Evolutionary conservation across 2,797 vertebrate genomes (phyloP), one percentile per base, ranked within the genome.

Genomic region (Pterois miles): DNA sequence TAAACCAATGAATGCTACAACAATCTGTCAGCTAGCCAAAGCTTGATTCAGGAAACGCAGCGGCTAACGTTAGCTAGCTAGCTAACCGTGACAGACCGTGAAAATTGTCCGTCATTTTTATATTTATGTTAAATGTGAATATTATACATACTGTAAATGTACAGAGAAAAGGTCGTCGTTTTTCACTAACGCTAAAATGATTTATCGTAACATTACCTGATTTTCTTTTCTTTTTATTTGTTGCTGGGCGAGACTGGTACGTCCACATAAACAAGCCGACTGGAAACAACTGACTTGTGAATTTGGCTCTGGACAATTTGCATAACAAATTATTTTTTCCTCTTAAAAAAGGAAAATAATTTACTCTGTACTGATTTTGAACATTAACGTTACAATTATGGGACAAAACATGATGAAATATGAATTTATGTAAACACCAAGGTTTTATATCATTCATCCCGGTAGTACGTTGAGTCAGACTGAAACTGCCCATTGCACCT

Each of bases 221-320:
- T 25, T 60, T 62, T 65, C 20, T 82, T 25, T 54, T 6, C 57
- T 23, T 54, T 52, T 53, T 29, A 73, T 48, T 57, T 59, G 64
- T 9, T 50, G 38, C n/a, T 40, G 80, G 75, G 54, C 65, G 60
- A 87, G 46, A 74, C 57, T 20, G 68, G 92, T 93, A 13, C 92
- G 87, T 77, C 62, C 20, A 65, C 75, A 89, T 91, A 85, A 93
- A 94, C 76, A 93, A 34, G 9, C 86, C 93, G 92, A 72, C 65
- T 65, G 33, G 87, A 93, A 92, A 90, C 88, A 82, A 58, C 4
- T 1, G 6, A 43, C 23, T 3, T 3, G 20, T 4, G 66, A 36
- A 57, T 5, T 12, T 36, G 60, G 4, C 8, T 71, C 71, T 40
- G n/a, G 16, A 43, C 3, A 13, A 18, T 33, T 52, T 40, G 7